phyloP scores from a whole-genome alignment of 2,797 vertebrate genomes.

The Ptychadena robeensis region DNA sequence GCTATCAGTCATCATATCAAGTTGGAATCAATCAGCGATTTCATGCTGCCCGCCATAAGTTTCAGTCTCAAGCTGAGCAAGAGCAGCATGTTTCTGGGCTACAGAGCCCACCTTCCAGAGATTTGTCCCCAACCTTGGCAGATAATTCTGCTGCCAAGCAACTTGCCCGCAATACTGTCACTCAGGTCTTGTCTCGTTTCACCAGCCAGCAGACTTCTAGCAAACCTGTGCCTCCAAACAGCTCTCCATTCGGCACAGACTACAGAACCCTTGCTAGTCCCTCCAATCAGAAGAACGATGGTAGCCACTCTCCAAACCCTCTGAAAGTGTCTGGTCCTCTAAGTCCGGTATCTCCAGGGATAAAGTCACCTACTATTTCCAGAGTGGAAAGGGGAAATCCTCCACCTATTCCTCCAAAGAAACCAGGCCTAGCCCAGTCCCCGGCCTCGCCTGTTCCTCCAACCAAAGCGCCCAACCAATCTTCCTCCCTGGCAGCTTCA shows the following conservation, averaged over 20 bases:
- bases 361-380: conserved; percentile 89
- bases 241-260: conserved; percentile 96
- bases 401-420: conserved; percentile 91
- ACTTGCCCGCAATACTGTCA: conserved; percentile 95
- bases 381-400: conserved; percentile 86
- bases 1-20: conserved; percentile 92
- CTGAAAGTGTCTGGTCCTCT: conserved; percentile 77
- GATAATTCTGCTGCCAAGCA: conserved; percentile 92
- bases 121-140: conserved; percentile 89
- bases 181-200: conserved; percentile 96
- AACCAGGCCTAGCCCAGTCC: conserved; percentile 85
- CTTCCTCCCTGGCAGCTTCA: conserved; percentile 66
- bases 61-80: conserved; percentile 92
- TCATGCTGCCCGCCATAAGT: conserved; percentile 95
- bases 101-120: conserved; percentile 84
- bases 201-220: conserved; percentile 89
- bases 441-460: conserved; percentile 79
- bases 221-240: conserved; percentile 85
- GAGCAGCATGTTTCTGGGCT: conserved; percentile 83
- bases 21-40: conserved; percentile 94
- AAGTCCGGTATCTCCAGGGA: conserved; percentile 83
- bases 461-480: conserved; percentile 69
- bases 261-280: conserved; percentile 85
- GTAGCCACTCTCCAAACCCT: conserved; percentile 71
- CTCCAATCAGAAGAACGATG: conserved; percentile 78